Evolutionary conservation across 2,113 vertebrate species (phyloP).

Genomic region (Misgurnus anguillicaudatus): DNA sequence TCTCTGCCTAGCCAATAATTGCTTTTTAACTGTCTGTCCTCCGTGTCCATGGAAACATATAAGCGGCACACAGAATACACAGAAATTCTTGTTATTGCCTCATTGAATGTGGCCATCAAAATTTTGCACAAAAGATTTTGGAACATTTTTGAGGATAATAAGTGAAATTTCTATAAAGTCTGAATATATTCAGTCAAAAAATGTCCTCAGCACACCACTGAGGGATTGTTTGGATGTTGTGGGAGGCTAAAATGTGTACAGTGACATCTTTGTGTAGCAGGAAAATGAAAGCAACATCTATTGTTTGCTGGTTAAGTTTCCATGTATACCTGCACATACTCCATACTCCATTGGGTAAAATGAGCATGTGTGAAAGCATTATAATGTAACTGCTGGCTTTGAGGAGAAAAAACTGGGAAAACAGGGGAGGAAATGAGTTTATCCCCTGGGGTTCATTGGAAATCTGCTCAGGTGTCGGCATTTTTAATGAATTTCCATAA

Average conservation of each 20-base stretch:
- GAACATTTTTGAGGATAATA: conserved; percentile 30
- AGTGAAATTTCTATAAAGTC: conserved; percentile 20
- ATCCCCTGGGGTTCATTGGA: conserved; percentile 42
- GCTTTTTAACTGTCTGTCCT: conserved; percentile 83
- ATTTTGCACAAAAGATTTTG: conserved; percentile 54
- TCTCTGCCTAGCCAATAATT: conserved; percentile 80
- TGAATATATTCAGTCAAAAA: conserved; percentile 11
- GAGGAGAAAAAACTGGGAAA: not conserved
- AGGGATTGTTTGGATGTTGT: not conserved
- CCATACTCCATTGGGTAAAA: not conserved
- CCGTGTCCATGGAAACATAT: conserved; percentile 84
- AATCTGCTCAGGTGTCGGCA: conserved; percentile 45
- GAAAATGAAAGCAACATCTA: not conserved
- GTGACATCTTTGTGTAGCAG: not conserved
- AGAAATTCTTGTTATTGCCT: conserved; percentile 82
- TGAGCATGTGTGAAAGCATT: conserved; percentile 1
- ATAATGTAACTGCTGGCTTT: conserved; percentile 42
- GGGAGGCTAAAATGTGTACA: no score
- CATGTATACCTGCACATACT: not conserved
- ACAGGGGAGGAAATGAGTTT: conserved; percentile 45
- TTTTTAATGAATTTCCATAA: conserved; percentile 49
- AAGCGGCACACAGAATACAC: conserved; percentile 83
- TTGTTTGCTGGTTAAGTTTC: not conserved
- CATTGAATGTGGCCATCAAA: conserved; percentile 55
- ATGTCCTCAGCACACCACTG: conserved; percentile 25